Evolutionary conservation across 2,797 vertebrate genomes (phyloP), one percentile per base, ranked within the genome.

Genomic region (Sebastes hubbsi): DNA sequence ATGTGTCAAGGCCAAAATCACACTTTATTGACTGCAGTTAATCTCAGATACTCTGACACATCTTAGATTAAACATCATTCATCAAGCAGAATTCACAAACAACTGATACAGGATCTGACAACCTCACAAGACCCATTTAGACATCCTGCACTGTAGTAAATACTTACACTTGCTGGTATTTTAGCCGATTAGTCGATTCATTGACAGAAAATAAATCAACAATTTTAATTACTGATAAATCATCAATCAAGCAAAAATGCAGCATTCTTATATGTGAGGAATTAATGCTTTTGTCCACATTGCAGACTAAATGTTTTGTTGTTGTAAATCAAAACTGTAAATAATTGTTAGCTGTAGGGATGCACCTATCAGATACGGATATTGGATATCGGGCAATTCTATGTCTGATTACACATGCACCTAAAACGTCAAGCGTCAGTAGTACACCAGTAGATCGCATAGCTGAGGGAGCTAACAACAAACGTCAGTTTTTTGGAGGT

Each of bases 11-110:
- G 60, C 34, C n/a, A 79, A 80, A 78, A 74, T 75, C 46, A 46
- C 58, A 77, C 66, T 75, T 82, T 65, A 87, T 29, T 46, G 66
- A 65, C n/a, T 34, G 58, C 20, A 54, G 32, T 68, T 80, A 46
- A 71, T 78, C 65, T 65, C 32, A 71, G 71, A 75, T 72, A 25
- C 18, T 61, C n/a, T 58, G 49, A 8, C n/a, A 34, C 56, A 66
- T 27, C 29, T 56, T 60, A 73, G 54, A 59, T 63, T 22, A 74
- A 78, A 55, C 36, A 67, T 34, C 14, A 68, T 32, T 72, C 14
- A 38, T 59, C 52, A 25, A 3, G 29, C 27, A 62, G 27, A 74
- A 30, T 24, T 62, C 49, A 25, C 55, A 49, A 49, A 73, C 27
- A 52, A 55, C 61, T 49, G 60, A 62, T 34, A 61, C 16, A 24